These are phyloP conservation scores for Seira ritae DNA, from an alignment of 2,888 invertebrate genomes.

Conservation along the genomic window DNA sequence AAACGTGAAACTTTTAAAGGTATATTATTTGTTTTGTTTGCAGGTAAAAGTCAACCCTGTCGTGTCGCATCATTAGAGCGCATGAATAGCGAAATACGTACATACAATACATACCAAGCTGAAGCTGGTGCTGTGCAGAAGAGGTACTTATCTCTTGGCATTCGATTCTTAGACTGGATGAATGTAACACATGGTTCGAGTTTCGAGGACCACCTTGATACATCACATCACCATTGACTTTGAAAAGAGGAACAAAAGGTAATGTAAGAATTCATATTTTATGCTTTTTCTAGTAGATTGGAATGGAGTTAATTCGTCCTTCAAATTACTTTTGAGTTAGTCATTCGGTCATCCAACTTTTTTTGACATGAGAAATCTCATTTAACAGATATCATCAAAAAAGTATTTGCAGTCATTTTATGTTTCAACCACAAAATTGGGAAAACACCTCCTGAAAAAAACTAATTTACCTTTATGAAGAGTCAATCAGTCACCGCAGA, in stretches of 20 bases:
- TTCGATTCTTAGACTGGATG: too few relatives aligned
- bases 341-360: too few relatives aligned
- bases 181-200: not conserved
- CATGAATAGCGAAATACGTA: not conserved
- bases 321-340: too few relatives aligned
- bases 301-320: too few relatives aligned
- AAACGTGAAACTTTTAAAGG: too few relatives aligned
- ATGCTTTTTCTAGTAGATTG: too few relatives aligned
- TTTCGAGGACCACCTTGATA: not conserved
- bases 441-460: slow-evolving; percentile 11
- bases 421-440: slow-evolving; percentile 29
- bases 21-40: not conserved
- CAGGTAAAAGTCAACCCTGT: not conserved
- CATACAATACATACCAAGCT: too few relatives aligned
- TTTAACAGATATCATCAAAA: not conserved
- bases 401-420: not conserved
- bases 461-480: slow-evolving; percentile 48
- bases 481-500: slow-evolving; percentile 37
- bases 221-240: not conserved
- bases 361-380: too few relatives aligned
- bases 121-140: not conserved
- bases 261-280: not conserved
- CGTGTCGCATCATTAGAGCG: not conserved
- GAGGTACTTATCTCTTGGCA: not conserved
- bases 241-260: not conserved